These are phyloP conservation scores for Eucera pruinosa DNA, from an alignment of 2,888 invertebrate genomes.

Conservation along the genomic window DNA sequence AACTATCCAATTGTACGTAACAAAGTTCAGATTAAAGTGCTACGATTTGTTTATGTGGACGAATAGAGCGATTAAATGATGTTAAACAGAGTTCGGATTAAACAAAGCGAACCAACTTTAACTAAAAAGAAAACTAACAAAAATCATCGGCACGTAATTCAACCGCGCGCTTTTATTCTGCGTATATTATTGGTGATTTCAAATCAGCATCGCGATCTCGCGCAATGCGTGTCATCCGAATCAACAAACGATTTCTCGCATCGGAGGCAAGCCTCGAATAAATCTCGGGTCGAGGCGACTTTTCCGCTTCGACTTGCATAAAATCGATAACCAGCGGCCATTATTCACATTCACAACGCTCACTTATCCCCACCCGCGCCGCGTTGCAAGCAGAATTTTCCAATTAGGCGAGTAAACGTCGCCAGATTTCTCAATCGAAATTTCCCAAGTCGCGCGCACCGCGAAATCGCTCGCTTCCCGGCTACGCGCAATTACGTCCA, in stretches of 20 bases:
- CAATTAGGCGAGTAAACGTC: constrained; percentile 12
- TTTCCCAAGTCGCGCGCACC: constrained; percentile 19
- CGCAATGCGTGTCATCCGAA: too few relatives aligned
- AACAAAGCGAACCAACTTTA: too few relatives aligned
- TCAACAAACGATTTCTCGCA: neutral
- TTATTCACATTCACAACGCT: constrained; percentile 2
- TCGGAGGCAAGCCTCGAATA: neutral
- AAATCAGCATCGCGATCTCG: too few relatives aligned
- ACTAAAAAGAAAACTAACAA: too few relatives aligned
- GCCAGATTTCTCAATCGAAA: neutral
- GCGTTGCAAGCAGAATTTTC: neutral
- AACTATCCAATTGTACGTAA: too few relatives aligned
- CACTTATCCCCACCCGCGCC: neutral
- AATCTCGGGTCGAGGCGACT: neutral
- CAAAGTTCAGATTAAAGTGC: too few relatives aligned
- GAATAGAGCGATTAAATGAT: too few relatives aligned
- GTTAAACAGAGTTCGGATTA: too few relatives aligned
- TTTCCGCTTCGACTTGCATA: neutral
- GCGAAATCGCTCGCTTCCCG: constrained; percentile 37
- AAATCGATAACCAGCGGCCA: neutral
- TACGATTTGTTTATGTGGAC: too few relatives aligned
- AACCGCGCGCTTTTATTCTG: too few relatives aligned
- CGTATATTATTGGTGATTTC: too few relatives aligned
- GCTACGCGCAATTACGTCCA: constrained; percentile 17
- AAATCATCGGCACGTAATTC: too few relatives aligned